phyloP scores from a whole-genome alignment of 2,888 invertebrate species.

The Molorchus minor region DNA sequence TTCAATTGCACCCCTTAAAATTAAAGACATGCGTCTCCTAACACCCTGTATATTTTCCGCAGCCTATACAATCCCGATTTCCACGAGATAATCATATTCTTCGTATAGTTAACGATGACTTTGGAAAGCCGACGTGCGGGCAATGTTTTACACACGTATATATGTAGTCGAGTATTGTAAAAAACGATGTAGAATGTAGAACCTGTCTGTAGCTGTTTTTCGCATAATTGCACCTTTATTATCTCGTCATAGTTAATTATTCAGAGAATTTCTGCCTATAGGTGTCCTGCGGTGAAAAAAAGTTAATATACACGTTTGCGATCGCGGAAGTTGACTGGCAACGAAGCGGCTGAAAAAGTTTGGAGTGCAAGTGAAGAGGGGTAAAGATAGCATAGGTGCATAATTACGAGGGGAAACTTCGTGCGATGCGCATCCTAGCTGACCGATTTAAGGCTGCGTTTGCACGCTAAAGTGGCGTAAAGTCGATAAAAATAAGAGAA shows the following conservation, averaged over 20 bases:
- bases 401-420: too few species aligned
- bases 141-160: background rate
- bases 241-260: conserved; percentile 8
- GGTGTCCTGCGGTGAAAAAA: background rate
- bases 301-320: conserved; percentile 4
- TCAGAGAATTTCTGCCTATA: background rate
- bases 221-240: background rate
- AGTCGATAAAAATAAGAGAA: too few species aligned
- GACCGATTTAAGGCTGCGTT: too few species aligned
- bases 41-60: background rate
- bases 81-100: background rate
- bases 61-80: background rate
- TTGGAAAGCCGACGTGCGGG: background rate
- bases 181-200: too few species aligned
- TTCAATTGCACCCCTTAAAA: too few species aligned
- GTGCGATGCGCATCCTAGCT: too few species aligned
- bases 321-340: conserved; percentile 6
- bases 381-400: too few species aligned
- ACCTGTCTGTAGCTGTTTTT: background rate
- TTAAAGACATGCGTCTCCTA: too few species aligned
- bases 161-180: background rate
- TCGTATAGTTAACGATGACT: background rate
- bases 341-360: too few species aligned
- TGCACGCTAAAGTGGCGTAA: too few species aligned
- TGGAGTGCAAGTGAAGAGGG: too few species aligned